phyloP scores from a whole-genome alignment of 2,797 vertebrate species.

The Eulemur mongoz region DNA sequence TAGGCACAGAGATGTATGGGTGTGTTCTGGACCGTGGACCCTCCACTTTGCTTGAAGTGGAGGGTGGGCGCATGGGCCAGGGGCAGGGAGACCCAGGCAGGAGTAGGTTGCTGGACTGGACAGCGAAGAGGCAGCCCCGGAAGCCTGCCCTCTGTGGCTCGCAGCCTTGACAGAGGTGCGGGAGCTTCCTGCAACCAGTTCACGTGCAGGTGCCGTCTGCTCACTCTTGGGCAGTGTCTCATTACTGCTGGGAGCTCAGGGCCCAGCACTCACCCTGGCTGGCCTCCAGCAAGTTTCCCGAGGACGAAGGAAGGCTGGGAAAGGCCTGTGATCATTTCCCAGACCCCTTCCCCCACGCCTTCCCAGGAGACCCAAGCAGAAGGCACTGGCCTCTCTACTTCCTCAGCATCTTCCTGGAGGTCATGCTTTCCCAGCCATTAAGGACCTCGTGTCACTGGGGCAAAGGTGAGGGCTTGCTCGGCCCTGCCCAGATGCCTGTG shows the following conservation, averaged over 20 bases:
- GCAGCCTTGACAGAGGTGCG: background rate
- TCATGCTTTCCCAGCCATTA: background rate
- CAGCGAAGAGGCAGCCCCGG: background rate
- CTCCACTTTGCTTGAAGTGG: background rate
- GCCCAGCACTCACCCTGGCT: background rate
- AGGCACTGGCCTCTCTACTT: background rate
- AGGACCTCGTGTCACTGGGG: background rate
- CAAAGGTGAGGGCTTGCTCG: background rate
- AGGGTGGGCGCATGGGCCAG: background rate
- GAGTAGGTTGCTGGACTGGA: background rate
- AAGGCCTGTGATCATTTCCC: background rate
- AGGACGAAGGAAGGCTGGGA: background rate
- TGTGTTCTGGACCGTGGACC: accelerated
- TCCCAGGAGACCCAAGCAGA: background rate
- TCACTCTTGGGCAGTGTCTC: background rate
- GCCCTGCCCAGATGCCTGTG: background rate
- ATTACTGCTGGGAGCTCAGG: background rate
- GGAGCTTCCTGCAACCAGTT: background rate
- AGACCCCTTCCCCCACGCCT: background rate
- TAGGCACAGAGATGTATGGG: no score
- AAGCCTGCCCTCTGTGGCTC: background rate
- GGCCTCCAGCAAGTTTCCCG: background rate
- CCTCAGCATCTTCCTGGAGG: background rate
- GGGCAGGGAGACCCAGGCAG: accelerated
- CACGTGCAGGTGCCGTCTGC: background rate